Conservation (phyloP, 2,797 vertebrate genomes). For the Ctenosaura bakeri region DNA sequence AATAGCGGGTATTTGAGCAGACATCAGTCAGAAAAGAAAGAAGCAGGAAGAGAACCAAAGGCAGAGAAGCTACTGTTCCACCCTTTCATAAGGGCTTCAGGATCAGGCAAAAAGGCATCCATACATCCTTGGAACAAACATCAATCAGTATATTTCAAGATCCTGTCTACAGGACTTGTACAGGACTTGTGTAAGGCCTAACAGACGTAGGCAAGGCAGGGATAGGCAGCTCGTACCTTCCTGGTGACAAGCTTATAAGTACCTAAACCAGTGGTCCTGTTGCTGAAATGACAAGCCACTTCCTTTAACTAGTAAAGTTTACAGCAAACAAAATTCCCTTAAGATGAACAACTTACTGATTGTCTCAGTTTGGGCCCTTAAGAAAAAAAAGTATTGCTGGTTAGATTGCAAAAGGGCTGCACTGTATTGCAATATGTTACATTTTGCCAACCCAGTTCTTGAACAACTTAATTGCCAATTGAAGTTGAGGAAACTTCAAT, state of each 20-base stretch:
- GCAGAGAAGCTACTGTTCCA: not conserved
- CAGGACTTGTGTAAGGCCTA: not conserved
- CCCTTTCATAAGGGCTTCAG: not conserved
- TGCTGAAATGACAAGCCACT: not conserved
- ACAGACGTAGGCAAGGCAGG: not conserved
- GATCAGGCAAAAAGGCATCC: not conserved
- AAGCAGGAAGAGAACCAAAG: not conserved
- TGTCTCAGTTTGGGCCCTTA: not conserved
- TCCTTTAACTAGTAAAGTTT: not conserved
- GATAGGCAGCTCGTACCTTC: not conserved
- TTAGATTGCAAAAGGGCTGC: not conserved
- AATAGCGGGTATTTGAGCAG: too few relatives aligned
- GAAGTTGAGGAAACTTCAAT: constrained; percentile 17
- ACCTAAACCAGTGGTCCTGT: not conserved
- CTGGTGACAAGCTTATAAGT: not conserved
- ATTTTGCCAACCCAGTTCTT: constrained; percentile 4
- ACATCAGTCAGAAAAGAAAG: not conserved
- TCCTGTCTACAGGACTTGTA: not conserved
- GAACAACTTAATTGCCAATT: constrained; percentile 27
- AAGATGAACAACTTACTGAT: not conserved
- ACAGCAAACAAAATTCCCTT: not conserved
- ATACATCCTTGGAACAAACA: not conserved
- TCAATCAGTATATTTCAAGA: not conserved
- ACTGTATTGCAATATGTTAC: not conserved
- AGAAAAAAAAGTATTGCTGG: not conserved